Conservation (phyloP, 23 tunicate species). For the Trididemnum nubilum region DNA sequence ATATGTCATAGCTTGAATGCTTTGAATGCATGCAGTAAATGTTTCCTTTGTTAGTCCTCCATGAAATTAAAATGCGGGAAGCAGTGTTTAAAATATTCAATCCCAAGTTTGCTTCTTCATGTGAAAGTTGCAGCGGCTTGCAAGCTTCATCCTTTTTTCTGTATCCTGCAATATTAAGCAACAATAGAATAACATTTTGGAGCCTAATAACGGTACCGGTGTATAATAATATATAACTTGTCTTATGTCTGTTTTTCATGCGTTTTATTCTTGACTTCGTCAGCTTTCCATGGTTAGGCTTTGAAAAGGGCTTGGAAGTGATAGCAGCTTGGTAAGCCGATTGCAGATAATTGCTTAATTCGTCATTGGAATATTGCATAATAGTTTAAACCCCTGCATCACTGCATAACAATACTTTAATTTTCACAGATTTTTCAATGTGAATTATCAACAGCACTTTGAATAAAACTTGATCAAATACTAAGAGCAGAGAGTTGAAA, state of each 20-base stretch:
- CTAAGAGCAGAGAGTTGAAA: not conserved
- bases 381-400: not conserved
- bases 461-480: not conserved
- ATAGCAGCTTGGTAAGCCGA: conserved; percentile 2
- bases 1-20: not conserved
- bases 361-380: not conserved
- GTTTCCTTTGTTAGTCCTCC: conserved; percentile 32
- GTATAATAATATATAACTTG: not conserved
- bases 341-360: not conserved
- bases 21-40: conserved; percentile 24
- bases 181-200: not conserved
- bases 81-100: not conserved
- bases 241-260: not conserved
- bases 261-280: not conserved
- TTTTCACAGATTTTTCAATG: not conserved
- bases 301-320: not conserved
- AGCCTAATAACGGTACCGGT: not conserved
- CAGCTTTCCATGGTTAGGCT: not conserved
- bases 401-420: not conserved
- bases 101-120: not conserved
- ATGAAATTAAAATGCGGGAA: not conserved
- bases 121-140: not conserved
- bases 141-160: not conserved
- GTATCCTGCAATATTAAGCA: not conserved
- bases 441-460: not conserved